Base-by-base conservation (phyloP, 2,113 vertebrate genomes). In the Phrynosoma platyrhinos region DNA sequence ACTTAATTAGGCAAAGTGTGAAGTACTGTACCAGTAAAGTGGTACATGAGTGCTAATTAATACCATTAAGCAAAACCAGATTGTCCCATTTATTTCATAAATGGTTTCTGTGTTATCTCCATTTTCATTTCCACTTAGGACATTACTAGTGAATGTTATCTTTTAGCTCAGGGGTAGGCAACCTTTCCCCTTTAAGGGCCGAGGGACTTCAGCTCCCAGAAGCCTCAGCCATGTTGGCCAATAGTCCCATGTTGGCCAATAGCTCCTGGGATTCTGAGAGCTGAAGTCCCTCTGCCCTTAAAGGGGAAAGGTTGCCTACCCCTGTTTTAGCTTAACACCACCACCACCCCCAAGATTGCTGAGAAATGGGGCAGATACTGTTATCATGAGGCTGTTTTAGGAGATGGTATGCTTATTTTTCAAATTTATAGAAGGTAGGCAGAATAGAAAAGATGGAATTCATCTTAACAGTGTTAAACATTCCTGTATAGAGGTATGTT, bases 21-120 rank as follows among this genome's bases (percentile, higher is more conserved):
- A 53, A 53, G 21, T 79, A 69, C 42, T 76, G 18, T 71, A 1
- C 18, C 3, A 47, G 40, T 47, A 79, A 52, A 79, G 36, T 58
- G 36, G 32, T 79, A 58, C 36, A 55, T 32, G 5, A 32, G 32
- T 79, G 76, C 23, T 64, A 80, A 74, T 64, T 64, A 75, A 21
- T 75, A 81, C 10, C 5, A 72, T 18, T 52, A 80, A 85, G 32
- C 52, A 75, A 47, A 80, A 81, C 23, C 27, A 30, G 2, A 80
- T 64, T 64, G 42, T 30, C 69, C 53, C 66, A 75, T 80, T 80
- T 53, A 80, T 47, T 80, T 80, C 68, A 78, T 79, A 55, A 84
- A 74, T 4, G 21, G 23, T 76, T 81, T 82, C 68, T 53, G n/a
- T 40, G 58, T 81, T 85, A 53, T 75, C 68, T 82, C 78, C 23